phyloP scores from a whole-genome alignment of 1,140 invertebrate species.

The Panagrolaimus sp. region DNA sequence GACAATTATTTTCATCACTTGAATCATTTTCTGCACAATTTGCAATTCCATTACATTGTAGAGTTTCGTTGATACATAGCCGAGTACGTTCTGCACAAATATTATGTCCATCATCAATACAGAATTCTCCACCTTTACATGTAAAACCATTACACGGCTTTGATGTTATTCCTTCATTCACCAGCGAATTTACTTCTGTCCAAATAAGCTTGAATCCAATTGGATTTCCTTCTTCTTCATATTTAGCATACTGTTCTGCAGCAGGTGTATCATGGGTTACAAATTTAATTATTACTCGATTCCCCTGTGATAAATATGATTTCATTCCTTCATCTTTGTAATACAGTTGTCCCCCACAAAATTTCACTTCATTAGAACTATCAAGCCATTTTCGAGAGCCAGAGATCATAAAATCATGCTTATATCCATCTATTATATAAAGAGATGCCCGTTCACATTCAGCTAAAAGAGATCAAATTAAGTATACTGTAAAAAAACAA shows the following conservation, averaged over 20 bases:
- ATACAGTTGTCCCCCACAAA: slow-evolving; percentile 36
- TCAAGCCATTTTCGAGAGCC: neutral
- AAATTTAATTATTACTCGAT: slow-evolving; percentile 39
- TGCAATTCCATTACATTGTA: slow-evolving; percentile 35
- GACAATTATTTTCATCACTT: slow-evolving; percentile 47
- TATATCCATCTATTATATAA: slow-evolving; percentile 35
- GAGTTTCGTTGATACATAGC: slow-evolving; percentile 42
- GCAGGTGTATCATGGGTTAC: neutral
- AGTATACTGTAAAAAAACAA: neutral
- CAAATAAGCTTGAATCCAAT: slow-evolving; percentile 42
- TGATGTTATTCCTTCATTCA: neutral
- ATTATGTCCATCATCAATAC: slow-evolving; percentile 36
- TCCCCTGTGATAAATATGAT: slow-evolving; percentile 41
- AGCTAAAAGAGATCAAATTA: slow-evolving; percentile 27
- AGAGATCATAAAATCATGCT: slow-evolving; percentile 23
- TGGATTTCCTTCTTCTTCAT: slow-evolving; percentile 29
- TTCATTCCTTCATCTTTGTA: slow-evolving; percentile 47
- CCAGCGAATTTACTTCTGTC: slow-evolving; percentile 35
- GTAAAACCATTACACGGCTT: slow-evolving; percentile 31
- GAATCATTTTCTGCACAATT: slow-evolving; percentile 44
- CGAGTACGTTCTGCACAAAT: slow-evolving; percentile 39
- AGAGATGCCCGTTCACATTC: slow-evolving; percentile 42
- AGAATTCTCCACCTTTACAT: slow-evolving; percentile 41
- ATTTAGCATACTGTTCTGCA: slow-evolving; percentile 18
- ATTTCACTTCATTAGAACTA: slow-evolving; percentile 12